A percentile compares a stretch with the other conserved stretches of the same genome.
Evolutionary conservation across 2,113 vertebrate species (phyloP).

Genomic region (Heterochromis multidens): DNA sequence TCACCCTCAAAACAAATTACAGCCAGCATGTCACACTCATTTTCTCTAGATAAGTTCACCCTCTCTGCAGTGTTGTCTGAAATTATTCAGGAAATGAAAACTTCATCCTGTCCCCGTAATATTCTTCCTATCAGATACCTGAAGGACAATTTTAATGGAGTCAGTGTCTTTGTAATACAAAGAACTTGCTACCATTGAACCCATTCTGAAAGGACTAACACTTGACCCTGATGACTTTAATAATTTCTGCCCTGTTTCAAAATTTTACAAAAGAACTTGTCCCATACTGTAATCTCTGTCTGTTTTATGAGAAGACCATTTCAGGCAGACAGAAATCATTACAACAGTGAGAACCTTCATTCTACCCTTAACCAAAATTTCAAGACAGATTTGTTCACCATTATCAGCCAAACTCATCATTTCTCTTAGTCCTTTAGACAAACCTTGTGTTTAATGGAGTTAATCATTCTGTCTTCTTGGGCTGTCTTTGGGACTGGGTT

Average conservation of each 20-base stretch:
- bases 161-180: neutral
- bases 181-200: neutral
- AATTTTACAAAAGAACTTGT: neutral
- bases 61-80: neutral
- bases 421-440: neutral
- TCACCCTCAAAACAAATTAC: constrained; percentile 24
- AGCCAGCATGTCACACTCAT: constrained; percentile 5
- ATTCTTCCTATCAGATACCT: constrained; percentile 16
- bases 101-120: constrained; percentile 13
- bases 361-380: neutral
- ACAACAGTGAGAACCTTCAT: neutral
- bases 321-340: neutral
- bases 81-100: constrained; percentile 42
- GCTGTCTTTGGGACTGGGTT: neutral
- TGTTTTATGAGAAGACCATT: neutral
- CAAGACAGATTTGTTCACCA: neutral
- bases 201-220: neutral
- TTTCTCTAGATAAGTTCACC: neutral
- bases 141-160: constrained; percentile 32
- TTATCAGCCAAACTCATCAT: neutral
- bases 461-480: neutral
- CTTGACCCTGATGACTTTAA: constrained; percentile 1
- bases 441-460: neutral
- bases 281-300: neutral
- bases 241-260: neutral